Base-by-base conservation (phyloP, 2,797 vertebrate species). In the Oreonectes daqikongensis region DNA sequence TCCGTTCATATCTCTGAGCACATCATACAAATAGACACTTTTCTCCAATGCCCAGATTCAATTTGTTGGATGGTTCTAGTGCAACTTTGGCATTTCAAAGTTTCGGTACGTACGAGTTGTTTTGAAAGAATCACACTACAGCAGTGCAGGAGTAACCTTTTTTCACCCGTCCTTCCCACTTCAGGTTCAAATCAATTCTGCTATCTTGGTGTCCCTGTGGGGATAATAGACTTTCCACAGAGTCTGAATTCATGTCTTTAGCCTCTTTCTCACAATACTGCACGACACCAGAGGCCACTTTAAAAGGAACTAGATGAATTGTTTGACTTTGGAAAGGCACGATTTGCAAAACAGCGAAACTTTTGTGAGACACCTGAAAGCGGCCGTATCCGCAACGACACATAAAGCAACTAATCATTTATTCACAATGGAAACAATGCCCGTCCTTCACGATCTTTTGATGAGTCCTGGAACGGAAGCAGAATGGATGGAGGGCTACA, bases 341-440 rank as follows among this genome's bases (percentile, higher is more conserved):
- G 26, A 40, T n/a, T 26, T 66, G 52, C 30, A 53, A 53, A 55
- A 32, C 9, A 14, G 35, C 55, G 38, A 15, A 63, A 57, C 38
- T 50, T 71, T 50, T 46, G 60, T 35, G 52, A 61, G 32, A 11
- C 18, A 50, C 22, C 52, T 76, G 40, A 46, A 76, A 67, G 71
- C 2, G 5, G 24, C n/a, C 22, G 20, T 6, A 46, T 75, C 73
- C 44, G 35, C 40, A 22, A 0, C 3, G 64, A 59, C 52, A 57
- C 14, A n/a, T n/a, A 69, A 70, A 55, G 69, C 28, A 40, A 55
- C 78, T 20, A 48, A 57, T 61, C 38, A 32, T 63, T 60, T 48
- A 61, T 74, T 60, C 55, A 79, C 44, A 53, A 40, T 30, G 15
- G 32, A 68, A 74, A 68, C 63, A 63, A 73, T 61, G 26, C 46